phyloP scores from a whole-genome alignment of 2,888 invertebrate species.

The Hyalella azteca region DNA sequence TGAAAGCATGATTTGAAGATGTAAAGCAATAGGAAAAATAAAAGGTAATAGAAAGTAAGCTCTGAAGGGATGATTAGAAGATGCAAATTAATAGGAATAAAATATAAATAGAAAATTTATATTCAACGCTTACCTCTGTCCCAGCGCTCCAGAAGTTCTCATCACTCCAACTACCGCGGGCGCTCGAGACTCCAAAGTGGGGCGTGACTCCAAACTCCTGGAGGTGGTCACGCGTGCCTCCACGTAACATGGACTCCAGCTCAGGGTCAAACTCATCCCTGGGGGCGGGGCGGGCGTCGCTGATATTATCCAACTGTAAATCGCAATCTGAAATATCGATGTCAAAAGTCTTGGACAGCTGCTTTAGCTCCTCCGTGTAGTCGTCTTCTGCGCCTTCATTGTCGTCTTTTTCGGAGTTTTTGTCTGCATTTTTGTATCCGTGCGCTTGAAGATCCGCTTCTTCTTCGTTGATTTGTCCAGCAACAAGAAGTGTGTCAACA shows the following conservation, averaged over 20 bases:
- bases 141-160: conserved; percentile 50
- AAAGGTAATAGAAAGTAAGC: too few relatives aligned
- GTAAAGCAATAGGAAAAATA: too few relatives aligned
- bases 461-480: too few relatives aligned
- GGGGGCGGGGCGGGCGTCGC: not conserved
- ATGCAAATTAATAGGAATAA: too few relatives aligned
- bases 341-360: not conserved
- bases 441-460: too few relatives aligned
- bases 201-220: not conserved
- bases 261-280: not conserved
- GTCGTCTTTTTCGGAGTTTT: not conserved
- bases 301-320: too few relatives aligned
- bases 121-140: too few relatives aligned
- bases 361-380: not conserved
- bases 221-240: not conserved
- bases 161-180: conserved; percentile 47
- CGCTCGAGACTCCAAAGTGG: not conserved
- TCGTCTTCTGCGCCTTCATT: not conserved
- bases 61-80: too few relatives aligned
- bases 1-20: too few relatives aligned
- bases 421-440: not conserved
- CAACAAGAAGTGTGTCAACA: too few relatives aligned
- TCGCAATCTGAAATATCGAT: not conserved
- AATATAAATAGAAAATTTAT: too few relatives aligned
- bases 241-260: not conserved